phyloP scores from a whole-genome alignment of 2,113 vertebrate species.

The Neodontobutis hainanensis region DNA sequence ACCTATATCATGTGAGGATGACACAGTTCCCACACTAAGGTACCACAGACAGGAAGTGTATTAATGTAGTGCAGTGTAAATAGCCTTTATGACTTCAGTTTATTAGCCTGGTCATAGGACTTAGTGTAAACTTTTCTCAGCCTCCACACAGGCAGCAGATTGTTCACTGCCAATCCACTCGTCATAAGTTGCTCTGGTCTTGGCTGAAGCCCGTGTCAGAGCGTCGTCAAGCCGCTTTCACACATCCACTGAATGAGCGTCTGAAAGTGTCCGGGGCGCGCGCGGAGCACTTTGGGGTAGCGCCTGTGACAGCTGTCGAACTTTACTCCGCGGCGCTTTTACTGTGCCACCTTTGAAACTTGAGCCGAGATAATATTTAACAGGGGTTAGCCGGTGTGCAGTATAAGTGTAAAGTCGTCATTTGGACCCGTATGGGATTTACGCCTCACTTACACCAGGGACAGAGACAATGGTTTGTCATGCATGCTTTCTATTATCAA shows the following conservation, averaged over 20 bases:
- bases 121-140: too few relatives aligned
- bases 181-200: neutral
- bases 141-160: too few relatives aligned
- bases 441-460: neutral
- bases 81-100: constrained; percentile 15
- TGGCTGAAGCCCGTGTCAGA: neutral
- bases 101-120: constrained; percentile 9
- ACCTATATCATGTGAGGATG: neutral
- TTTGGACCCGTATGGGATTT: constrained; percentile 4
- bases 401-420: constrained; percentile 17
- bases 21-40: constrained; percentile 3
- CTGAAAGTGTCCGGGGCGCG: too few relatives aligned
- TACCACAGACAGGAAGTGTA: constrained; percentile 8
- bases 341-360: constrained; percentile 72
- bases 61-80: neutral
- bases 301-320: constrained; percentile 36
- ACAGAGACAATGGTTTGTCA: constrained; percentile 50
- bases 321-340: constrained; percentile 69
- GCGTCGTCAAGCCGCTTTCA: neutral
- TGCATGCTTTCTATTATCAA: neutral
- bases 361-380: constrained; percentile 73
- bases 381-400: constrained; percentile 25
- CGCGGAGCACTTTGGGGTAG: constrained; percentile 5
- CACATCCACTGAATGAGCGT: too few relatives aligned
- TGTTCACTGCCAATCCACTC: too few relatives aligned